Conservation (phyloP, 53 echinoderm and acorn worm genomes). For the Arbacia lixula region DNA sequence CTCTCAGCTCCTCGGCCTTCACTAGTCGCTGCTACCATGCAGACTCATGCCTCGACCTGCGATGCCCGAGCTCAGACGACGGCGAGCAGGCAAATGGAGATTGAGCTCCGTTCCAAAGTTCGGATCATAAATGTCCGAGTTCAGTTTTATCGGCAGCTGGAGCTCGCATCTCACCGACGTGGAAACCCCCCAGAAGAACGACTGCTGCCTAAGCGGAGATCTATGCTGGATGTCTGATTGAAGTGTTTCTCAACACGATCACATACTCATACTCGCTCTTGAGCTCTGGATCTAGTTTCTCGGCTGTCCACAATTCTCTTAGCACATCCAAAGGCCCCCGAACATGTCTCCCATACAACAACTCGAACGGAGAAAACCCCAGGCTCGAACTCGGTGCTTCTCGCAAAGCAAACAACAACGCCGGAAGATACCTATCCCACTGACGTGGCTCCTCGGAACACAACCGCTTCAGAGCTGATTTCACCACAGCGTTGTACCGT, state of each 20-base stretch:
- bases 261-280: constrained; percentile 39
- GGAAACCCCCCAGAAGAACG: too few species aligned
- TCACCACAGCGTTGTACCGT: constrained; percentile 74
- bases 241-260: constrained; percentile 11
- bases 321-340: constrained; percentile 27
- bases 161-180: too few species aligned
- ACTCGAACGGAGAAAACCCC: constrained; percentile 74
- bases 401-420: constrained; percentile 73
- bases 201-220: too few species aligned
- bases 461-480: constrained; percentile 63
- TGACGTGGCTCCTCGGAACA: constrained; percentile 64
- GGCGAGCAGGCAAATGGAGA: too few species aligned
- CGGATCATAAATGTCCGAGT: too few species aligned
- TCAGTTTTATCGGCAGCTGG: too few species aligned
- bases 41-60: too few species aligned
- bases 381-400: constrained; percentile 69
- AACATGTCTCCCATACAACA: constrained; percentile 66
- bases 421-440: constrained; percentile 73
- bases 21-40: too few species aligned
- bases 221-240: too few species aligned
- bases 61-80: too few species aligned
- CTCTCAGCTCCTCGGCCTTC: too few species aligned
- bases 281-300: constrained; percentile 30
- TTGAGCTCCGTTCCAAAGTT: too few species aligned
- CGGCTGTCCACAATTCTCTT: constrained; percentile 35